Conservation (phyloP, 1,140 invertebrate species). For the Nasonia vitripennis region DNA sequence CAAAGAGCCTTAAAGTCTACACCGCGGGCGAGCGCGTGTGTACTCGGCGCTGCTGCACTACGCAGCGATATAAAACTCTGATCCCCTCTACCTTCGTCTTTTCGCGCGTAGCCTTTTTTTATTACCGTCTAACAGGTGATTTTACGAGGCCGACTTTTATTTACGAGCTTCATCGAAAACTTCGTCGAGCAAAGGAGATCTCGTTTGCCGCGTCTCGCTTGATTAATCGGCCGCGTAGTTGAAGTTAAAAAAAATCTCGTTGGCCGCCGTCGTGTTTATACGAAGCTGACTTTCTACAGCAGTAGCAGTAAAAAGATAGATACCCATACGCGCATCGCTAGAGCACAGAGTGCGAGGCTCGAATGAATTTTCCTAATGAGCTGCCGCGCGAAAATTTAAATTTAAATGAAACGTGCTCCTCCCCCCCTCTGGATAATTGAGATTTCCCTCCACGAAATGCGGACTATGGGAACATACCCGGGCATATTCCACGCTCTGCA, state of each 20-base stretch:
- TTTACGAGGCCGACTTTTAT: constrained; percentile 39
- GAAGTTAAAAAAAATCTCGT: background rate
- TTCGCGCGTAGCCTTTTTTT: constrained; percentile 22
- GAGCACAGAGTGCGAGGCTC: constrained; percentile 27
- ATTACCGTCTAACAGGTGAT: constrained; percentile 36
- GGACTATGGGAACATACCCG: constrained; percentile 2
- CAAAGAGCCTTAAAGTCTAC: constrained; percentile 29
- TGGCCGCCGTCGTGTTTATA: background rate
- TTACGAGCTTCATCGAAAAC: constrained; percentile 47
- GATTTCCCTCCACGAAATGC: constrained; percentile 26
- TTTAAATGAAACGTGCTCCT: constrained; percentile 23
- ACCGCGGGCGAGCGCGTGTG: background rate
- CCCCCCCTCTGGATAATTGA: constrained; percentile 23
- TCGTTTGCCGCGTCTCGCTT: background rate
- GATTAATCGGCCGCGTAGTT: background rate
- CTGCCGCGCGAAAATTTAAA: constrained; percentile 51
- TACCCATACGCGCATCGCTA: too few relatives aligned
- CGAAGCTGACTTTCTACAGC: background rate
- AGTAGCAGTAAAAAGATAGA: background rate
- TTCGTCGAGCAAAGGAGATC: background rate
- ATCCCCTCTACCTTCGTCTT: background rate
- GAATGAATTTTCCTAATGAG: constrained; percentile 58
- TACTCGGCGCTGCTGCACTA: background rate
- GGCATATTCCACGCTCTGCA: constrained; percentile 34
- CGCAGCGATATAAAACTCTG: constrained; percentile 20